These are phyloP conservation scores for Rhynchophorus ferrugineus DNA, from an alignment of 1,140 invertebrate species.

Conservation along the genomic window DNA sequence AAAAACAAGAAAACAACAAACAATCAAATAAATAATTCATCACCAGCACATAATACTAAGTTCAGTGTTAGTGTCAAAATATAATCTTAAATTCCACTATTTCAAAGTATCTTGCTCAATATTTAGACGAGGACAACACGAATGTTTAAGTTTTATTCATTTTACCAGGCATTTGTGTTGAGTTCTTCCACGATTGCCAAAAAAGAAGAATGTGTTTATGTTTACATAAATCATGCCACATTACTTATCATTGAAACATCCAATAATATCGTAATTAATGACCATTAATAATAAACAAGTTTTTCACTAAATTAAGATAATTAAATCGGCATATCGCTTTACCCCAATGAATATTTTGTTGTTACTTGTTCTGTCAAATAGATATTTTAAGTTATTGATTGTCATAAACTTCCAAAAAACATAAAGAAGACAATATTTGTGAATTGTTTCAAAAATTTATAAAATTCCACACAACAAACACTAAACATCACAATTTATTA, in stretches of 20 bases:
- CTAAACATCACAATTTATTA: too few relatives aligned
- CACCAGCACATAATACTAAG: too few relatives aligned
- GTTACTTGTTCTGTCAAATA: constrained; percentile 9
- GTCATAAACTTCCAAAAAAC: constrained; percentile 6
- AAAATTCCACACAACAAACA: too few relatives aligned
- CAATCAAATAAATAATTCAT: too few relatives aligned
- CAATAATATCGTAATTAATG: constrained; percentile 8
- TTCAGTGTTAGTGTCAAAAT: too few relatives aligned
- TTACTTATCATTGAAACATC: constrained; percentile 4
- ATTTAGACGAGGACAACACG: too few relatives aligned
- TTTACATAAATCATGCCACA: background rate
- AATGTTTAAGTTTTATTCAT: too few relatives aligned
- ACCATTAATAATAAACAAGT: constrained; percentile 10
- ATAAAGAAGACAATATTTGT: too few relatives aligned
- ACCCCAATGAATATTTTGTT: constrained; percentile 6
- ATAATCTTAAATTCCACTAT: too few relatives aligned
- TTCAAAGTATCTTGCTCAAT: too few relatives aligned
- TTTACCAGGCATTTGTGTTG: background rate
- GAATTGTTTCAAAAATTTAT: too few relatives aligned
- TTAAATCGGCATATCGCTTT: constrained; percentile 1
- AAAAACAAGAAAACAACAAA: too few relatives aligned
- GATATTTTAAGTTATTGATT: constrained; percentile 10
- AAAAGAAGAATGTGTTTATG: background rate
- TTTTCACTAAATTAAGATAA: constrained; percentile 5
- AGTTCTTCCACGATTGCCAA: background rate